Base-by-base conservation (phyloP, 2,797 vertebrate species). In the Xyrichtys novacula region DNA sequence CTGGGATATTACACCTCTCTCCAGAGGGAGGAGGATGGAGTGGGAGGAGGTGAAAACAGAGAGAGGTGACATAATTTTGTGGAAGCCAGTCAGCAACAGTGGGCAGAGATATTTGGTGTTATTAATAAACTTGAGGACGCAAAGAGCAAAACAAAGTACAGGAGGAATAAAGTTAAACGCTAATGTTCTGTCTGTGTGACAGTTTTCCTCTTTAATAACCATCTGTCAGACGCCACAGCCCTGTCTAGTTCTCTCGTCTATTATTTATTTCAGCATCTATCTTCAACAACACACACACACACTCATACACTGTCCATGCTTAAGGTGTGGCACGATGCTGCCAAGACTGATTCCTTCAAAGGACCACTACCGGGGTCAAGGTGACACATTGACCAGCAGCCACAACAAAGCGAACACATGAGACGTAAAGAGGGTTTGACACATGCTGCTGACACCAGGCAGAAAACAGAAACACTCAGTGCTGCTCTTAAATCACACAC, bases 251-350 rank as follows among this genome's bases (percentile, higher is more conserved):
- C 17, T 57, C 53, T 65, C 48, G 19, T 60, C 44, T 40, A 25
- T 65, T 9, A 66, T 71, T 34, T 56, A 34, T 74, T 50, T 56
- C 31, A 61, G 12, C 4, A n/a, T 72, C 36, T 44, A 20, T 39
- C 32, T 10, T 40, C 38, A 76, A 14, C 25, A 22, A 63, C 52
- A 53, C 25, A 73, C 65, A 73, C 65, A 54, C 48, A 63, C 44
- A 63, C 42, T 58, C 64, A 31, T 53, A 50, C 38, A n/a, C 7
- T 1, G 40, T 55, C 44, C 36, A n/a, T 23, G 58, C 61, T 70
- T 73, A 75, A 81, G 85, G 86, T 84, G 87, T 86, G 88, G 83
- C 81, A 71, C 40, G 50, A 70, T 22, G 65, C 72, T 2, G 50
- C 19, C 56, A 38, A 57, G 69, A 65, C 54, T 36, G 69, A 76